Evolutionary conservation across 2,113 vertebrate genomes (phyloP), one percentile per base, ranked within the genome.

Genomic region (Pogona vitticeps): DNA sequence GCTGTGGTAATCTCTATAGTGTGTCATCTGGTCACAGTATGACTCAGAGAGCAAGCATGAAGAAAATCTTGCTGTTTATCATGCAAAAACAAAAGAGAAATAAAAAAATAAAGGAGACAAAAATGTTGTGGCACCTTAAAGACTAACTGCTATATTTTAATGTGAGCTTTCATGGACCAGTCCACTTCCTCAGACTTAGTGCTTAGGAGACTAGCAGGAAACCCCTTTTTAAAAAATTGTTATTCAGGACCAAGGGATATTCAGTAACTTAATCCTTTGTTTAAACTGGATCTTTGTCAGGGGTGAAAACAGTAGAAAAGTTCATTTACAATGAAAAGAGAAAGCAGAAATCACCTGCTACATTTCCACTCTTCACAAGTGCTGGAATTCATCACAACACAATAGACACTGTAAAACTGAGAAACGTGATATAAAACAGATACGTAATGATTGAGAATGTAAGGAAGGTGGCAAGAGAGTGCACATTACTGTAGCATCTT

Each of bases 371-470:
- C 21, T 23, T 76, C 18, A 31, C 26, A 18, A 15, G 26, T 2
- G 58, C 0, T 0, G 33, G 0, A 1, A 21, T n/a, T 52, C 0
- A 0, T 3, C 0, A 31, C 36, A 9, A 28, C 76, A 0, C 68
- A 52, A 40, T 15, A 82, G 20, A 23, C 0, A 0, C 1, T 21
- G 36, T 28, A 73, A 18, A 21, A n/a, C 23, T 0, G 28, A 1
- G 75, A 80, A 14, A 76, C 63, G 31, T 2, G 0, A 6, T 67
- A 3, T 6, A 0, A 52, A 58, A 31, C 23, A 59, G 23, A 65
- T 56, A 76, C 42, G 6, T 14, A 52, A 52, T 10, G 10, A 52
- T 52, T 5, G 46, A 52, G 46, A 52, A 52, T 52, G 46, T 5
- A 10, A 52, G 10, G 10, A 52, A 52, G 46, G 10, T 6, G 10